Evolutionary conservation across 2,113 vertebrate genomes (phyloP).

Genomic region (Fregetta grallaria): DNA sequence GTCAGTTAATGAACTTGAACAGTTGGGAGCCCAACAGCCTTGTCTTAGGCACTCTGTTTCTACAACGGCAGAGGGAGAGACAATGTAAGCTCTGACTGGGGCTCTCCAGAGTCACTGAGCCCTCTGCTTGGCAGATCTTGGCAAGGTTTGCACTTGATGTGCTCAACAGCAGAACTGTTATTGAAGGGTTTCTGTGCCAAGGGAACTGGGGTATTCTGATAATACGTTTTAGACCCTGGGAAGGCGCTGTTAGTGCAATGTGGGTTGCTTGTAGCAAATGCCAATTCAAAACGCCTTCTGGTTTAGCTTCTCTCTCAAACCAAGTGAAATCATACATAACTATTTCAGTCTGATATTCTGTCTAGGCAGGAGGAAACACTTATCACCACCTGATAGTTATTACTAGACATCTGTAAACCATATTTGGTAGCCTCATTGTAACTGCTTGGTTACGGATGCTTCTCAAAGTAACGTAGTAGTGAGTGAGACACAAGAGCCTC

Average conservation of each 20-base stretch:
- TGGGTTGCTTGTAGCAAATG: background rate
- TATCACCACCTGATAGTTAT: background rate
- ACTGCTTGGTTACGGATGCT: background rate
- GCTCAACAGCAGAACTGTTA: background rate
- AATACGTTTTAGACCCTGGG: background rate
- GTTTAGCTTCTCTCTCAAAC: background rate
- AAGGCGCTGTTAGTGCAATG: background rate
- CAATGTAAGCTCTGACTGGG: background rate
- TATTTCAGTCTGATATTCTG: background rate
- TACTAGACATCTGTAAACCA: background rate
- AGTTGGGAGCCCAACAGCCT: background rate
- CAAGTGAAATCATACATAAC: background rate
- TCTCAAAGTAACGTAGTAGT: background rate
- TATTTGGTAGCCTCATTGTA: background rate
- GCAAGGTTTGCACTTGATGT: background rate
- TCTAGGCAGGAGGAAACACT: background rate
- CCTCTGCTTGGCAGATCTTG: background rate
- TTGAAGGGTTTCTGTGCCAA: background rate
- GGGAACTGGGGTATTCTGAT: background rate
- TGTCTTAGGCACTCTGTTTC: background rate
- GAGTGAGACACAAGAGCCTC: background rate
- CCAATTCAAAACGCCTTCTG: background rate
- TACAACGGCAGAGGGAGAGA: rapidly evolving
- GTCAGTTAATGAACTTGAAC: background rate
- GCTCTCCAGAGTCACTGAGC: background rate